These are phyloP conservation scores for Aythya fuligula DNA, from an alignment of 2,797 vertebrate species.

Conservation along the genomic window DNA sequence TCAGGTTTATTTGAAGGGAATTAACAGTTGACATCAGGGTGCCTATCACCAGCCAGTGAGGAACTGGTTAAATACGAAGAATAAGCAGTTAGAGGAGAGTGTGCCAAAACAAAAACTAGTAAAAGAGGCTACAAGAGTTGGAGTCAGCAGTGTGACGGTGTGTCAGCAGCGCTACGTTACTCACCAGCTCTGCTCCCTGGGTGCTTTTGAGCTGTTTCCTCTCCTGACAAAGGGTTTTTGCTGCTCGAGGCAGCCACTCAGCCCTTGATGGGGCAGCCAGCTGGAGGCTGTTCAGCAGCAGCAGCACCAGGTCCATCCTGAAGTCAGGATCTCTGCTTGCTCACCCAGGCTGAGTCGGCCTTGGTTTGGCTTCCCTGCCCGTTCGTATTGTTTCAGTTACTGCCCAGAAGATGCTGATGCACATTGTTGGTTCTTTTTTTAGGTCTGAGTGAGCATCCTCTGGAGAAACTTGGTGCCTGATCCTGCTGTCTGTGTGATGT, in stretches of 20 bases:
- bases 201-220: conserved; percentile 7
- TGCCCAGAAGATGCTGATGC: background rate
- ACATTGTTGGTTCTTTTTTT: background rate
- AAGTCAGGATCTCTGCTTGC: background rate
- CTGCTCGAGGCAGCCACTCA: background rate
- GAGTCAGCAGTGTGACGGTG: background rate
- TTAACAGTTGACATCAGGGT: background rate
- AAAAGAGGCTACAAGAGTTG: background rate
- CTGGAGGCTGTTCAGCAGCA: conserved; percentile 21
- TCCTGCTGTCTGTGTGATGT: background rate
- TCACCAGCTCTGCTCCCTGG: background rate
- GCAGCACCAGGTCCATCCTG: background rate
- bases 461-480: background rate
- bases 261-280: background rate
- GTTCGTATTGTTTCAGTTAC: background rate
- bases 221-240: background rate
- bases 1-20: background rate
- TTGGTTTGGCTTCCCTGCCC: background rate
- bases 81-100: background rate
- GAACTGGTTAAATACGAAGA: background rate
- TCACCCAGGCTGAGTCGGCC: background rate
- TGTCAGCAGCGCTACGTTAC: background rate
- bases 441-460: background rate
- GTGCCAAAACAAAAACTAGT: background rate
- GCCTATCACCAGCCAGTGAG: background rate